Evolutionary conservation across 2,797 vertebrate genomes (phyloP), one percentile per base, ranked within the genome.

Genomic region (Halcyon badia): DNA sequence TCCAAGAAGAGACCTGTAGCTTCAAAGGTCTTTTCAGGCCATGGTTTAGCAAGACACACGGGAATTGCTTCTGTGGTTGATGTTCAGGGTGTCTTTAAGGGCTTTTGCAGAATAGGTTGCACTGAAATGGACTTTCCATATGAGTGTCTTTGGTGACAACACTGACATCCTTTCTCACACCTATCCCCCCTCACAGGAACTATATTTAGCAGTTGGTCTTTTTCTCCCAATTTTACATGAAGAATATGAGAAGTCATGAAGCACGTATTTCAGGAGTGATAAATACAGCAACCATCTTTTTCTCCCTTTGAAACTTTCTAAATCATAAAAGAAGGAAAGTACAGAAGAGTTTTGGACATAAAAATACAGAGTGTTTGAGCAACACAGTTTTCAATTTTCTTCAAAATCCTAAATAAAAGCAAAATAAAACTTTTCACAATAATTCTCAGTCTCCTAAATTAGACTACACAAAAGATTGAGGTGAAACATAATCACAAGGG

Each of bases 181-280:
- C 9, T 31, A 0, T 26, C 12, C 5, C 26, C 14, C 12, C 30
- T n/a, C 24, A 33, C 3, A 14, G 13, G 5, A 0, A 1, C 31
- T 76, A 87, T 62, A 41, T 42, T n/a, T 58, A 39, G 46, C 30
- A 72, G n/a, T 1, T 3, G 13, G 4, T 52, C 44, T 54, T 86
- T 49, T n/a, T n/a, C 41, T 79, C 49, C 20, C 22, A 5, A 28
- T 52, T 83, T 44, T 33, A 54, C 28, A 28, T 2, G 6, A 10
- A 71, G 9, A 18, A 21, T 31, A 20, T 0, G 1, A 83, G 20
- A 81, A 86, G 14, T 28, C 26, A 26, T 0, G 0, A 71, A 90
- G 37, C 44, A 24, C 11, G 31, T 31, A 11, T 39, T 75, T 64
- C 24, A 62, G n/a, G 24, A 51, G 24, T 52, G 21, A 69, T 37